Evolutionary conservation across 2,888 invertebrate species (phyloP).

Genomic region (Acronicta leporina): DNA sequence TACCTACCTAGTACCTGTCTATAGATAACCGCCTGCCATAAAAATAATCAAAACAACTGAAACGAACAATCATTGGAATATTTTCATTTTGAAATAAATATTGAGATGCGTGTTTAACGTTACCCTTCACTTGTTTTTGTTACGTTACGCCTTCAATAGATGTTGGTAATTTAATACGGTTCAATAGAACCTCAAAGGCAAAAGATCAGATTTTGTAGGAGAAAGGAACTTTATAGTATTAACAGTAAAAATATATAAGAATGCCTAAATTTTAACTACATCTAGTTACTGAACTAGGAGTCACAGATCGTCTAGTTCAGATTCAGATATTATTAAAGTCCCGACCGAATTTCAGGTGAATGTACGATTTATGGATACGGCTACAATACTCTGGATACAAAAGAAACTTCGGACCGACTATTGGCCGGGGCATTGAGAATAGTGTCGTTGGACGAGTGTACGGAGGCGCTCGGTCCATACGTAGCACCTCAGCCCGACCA

Average conservation of each 20-base stretch:
- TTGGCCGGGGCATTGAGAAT: conserved; percentile 70
- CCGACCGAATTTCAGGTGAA: conserved; percentile 68
- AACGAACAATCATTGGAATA: too few species aligned
- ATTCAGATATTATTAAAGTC: conserved; percentile 38
- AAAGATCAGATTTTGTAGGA: too few species aligned
- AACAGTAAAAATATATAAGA: conserved; percentile 5
- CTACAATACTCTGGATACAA: conserved; percentile 56
- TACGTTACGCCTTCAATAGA: too few species aligned
- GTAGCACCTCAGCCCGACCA: conserved; percentile 71
- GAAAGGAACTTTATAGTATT: conserved; percentile 6
- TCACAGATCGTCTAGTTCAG: conserved; percentile 45
- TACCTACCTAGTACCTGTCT: too few species aligned
- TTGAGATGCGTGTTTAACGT: too few species aligned
- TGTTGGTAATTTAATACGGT: too few species aligned
- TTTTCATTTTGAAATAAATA: too few species aligned
- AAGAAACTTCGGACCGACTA: conserved; percentile 67
- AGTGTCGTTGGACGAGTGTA: conserved; percentile 79
- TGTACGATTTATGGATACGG: conserved; percentile 83
- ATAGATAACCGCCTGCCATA: too few species aligned
- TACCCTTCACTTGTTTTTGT: too few species aligned
- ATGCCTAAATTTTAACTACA: conserved; percentile 11
- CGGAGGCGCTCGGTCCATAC: conserved; percentile 66
- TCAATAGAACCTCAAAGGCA: too few species aligned
- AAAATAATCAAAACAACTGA: too few species aligned
- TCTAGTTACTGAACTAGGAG: conserved; percentile 16